phyloP scores from a whole-genome alignment of 1,140 invertebrate species.

The Formica exsecta region DNA sequence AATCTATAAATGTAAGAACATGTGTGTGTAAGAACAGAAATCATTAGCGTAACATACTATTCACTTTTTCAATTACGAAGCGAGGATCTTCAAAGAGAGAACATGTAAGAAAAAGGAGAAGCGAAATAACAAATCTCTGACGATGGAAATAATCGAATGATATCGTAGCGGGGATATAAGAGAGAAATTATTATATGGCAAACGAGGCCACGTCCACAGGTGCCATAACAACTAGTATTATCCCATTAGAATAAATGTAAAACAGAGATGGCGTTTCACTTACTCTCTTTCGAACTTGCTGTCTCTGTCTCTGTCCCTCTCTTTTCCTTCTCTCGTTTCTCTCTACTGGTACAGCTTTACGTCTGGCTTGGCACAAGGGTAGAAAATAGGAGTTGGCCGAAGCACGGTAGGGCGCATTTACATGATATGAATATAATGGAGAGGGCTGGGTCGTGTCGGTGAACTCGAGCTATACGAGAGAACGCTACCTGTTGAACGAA shows the following conservation, averaged over 20 bases:
- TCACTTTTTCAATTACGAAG: constrained; percentile 21
- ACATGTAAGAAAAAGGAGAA: not conserved
- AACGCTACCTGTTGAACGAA: constrained; percentile 85
- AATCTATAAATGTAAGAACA: constrained; percentile 8
- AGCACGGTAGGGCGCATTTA: constrained; percentile 82
- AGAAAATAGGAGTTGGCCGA: constrained; percentile 75
- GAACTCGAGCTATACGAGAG: constrained; percentile 74
- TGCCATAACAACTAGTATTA: constrained; percentile 74
- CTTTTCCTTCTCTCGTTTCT: constrained; percentile 1
- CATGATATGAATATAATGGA: constrained; percentile 87
- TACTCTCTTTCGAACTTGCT: not conserved
- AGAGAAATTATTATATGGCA: constrained; percentile 54
- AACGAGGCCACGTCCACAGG: constrained; percentile 60
- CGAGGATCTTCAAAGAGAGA: not conserved
- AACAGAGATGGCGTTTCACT: constrained; percentile 64
- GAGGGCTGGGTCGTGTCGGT: constrained; percentile 79
- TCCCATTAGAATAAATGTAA: constrained; percentile 82
- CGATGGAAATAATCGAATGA: constrained; percentile 61
- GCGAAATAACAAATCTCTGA: constrained; percentile 32
- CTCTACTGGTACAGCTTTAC: constrained; percentile 24
- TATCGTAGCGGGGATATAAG: constrained; percentile 26
- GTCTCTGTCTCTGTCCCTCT: not conserved
- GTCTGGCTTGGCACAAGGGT: constrained; percentile 64
- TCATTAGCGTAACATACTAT: constrained; percentile 30
- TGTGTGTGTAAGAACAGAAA: not conserved